Evolutionary conservation across 1,140 invertebrate genomes (phyloP).

Genomic region (Meloidogyne floridensis): DNA sequence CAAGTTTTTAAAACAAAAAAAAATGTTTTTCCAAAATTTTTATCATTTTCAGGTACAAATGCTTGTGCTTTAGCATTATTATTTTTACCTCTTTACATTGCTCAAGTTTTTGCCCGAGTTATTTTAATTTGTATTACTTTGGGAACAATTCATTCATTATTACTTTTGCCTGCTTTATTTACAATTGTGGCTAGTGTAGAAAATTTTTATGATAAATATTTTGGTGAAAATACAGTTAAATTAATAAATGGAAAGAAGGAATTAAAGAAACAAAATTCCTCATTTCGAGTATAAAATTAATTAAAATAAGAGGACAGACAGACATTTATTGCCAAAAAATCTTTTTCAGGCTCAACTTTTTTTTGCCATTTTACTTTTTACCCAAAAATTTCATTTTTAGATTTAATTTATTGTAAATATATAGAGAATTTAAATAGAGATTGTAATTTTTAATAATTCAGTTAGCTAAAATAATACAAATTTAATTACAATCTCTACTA

Average conservation of each 20-base stretch:
- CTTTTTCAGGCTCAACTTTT: neutral
- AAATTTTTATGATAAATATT: neutral
- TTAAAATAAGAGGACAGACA: neutral
- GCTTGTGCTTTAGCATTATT: conserved; percentile 73
- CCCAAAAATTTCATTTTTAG: too few relatives aligned
- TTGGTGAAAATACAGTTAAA: neutral
- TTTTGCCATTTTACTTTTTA: too few relatives aligned
- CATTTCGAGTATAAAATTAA: neutral
- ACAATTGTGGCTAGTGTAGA: conserved; percentile 27
- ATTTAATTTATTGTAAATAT: too few relatives aligned
- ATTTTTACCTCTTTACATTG: conserved; percentile 85
- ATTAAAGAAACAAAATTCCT: neutral
- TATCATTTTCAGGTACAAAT: conserved; percentile 25
- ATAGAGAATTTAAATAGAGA: too few relatives aligned
- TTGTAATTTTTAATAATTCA: too few relatives aligned
- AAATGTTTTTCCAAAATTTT: neutral
- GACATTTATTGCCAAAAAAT: neutral
- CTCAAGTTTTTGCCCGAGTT: conserved; percentile 54
- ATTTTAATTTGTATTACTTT: conserved; percentile 54
- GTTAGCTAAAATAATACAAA: too few relatives aligned
- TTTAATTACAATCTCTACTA: too few relatives aligned
- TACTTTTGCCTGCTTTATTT: conserved; percentile 55
- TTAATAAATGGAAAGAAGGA: neutral
- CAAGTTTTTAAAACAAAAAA: too few relatives aligned
- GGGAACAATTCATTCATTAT: conserved; percentile 48